Evolutionary conservation across 2,888 invertebrate species (phyloP).

Genomic region (Sisyra nigra): DNA sequence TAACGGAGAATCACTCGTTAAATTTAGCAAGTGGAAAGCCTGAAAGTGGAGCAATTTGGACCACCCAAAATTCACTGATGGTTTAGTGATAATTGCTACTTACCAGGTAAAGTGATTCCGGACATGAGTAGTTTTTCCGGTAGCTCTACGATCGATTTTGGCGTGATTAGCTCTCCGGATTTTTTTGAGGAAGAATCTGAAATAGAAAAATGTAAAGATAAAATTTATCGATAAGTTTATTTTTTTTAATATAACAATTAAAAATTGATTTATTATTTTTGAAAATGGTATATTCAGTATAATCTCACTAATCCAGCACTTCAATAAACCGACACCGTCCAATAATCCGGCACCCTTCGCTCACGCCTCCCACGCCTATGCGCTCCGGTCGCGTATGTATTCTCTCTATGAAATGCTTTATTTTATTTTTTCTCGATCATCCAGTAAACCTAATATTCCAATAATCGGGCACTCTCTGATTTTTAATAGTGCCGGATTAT

Average conservation of each 20-base stretch:
- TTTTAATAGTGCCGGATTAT: too few species aligned
- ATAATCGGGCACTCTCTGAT: too few species aligned
- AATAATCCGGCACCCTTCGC: too few species aligned
- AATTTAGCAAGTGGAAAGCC: background rate
- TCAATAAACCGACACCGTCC: too few species aligned
- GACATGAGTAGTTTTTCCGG: slow-evolving; percentile 48
- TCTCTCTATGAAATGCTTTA: too few species aligned
- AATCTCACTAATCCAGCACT: too few species aligned
- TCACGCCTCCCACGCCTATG: too few species aligned
- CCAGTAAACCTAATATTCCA: too few species aligned
- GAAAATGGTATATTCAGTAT: too few species aligned
- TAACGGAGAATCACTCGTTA: background rate
- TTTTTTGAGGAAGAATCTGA: slow-evolving; percentile 29
- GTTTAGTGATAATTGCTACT: slow-evolving; percentile 17
- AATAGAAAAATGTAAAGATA: slow-evolving; percentile 17
- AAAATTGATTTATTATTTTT: background rate
- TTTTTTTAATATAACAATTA: background rate
- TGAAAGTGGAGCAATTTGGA: background rate
- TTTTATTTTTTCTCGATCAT: too few species aligned
- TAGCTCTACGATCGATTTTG: slow-evolving; percentile 44
- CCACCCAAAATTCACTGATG: background rate
- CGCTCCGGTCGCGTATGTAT: too few species aligned
- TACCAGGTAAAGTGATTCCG: slow-evolving; percentile 54
- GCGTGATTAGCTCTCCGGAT: slow-evolving; percentile 32
- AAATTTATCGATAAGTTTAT: background rate